These are phyloP conservation scores for Neosilurus mollespiculum DNA, from an alignment of 2,797 vertebrate genomes.

Conservation along the genomic window DNA sequence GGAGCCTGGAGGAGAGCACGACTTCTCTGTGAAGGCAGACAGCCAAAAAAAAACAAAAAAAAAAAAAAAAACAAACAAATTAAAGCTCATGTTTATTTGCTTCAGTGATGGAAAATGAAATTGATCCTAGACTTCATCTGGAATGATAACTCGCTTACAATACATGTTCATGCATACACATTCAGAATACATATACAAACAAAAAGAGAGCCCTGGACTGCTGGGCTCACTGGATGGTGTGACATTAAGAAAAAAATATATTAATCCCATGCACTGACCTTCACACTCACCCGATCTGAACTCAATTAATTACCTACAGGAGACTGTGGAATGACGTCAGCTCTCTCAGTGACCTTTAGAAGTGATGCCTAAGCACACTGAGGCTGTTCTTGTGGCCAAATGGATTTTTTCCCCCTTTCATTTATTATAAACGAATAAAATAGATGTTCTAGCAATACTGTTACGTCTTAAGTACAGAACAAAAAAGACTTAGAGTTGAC, in stretches of 20 bases:
- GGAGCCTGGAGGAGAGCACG: slow-evolving; percentile 61
- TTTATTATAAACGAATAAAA: no score
- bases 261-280: not conserved
- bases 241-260: not conserved
- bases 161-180: no score
- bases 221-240: not conserved
- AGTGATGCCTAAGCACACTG: not conserved
- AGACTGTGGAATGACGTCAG: not conserved
- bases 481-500: no score
- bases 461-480: no score
- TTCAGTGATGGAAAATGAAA: not conserved
- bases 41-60: slow-evolving; percentile 6
- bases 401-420: not conserved
- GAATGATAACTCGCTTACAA: no score
- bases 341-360: not conserved
- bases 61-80: not conserved
- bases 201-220: no score
- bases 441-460: no score
- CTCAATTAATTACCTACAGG: not conserved
- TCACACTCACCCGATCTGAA: not conserved
- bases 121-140: not conserved
- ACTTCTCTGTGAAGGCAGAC: slow-evolving; percentile 67
- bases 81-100: not conserved
- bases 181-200: not conserved
- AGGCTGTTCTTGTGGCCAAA: not conserved